Conservation (phyloP, 2,113 vertebrate genomes). For the Rhinichthys klamathensis region DNA sequence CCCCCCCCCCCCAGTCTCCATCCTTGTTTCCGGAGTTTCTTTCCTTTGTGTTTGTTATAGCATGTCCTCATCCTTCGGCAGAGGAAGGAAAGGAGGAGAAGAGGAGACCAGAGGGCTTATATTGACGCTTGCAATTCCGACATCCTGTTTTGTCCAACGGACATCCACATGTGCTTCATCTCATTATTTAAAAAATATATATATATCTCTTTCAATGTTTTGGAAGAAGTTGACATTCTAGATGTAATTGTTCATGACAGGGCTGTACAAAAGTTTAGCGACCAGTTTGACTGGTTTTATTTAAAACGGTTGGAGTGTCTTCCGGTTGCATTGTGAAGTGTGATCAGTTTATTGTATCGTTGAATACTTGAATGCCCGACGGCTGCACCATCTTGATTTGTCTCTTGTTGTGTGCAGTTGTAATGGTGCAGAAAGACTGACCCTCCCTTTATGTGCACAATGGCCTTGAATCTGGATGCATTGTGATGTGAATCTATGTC, state of each 20-base stretch:
- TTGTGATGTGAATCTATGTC: background rate
- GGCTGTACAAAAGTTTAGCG: background rate
- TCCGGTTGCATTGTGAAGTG: slow-evolving; percentile 13
- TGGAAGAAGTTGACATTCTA: background rate
- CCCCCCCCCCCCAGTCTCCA: background rate
- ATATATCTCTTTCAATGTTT: slow-evolving; percentile 2
- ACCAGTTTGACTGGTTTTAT: slow-evolving; percentile 29
- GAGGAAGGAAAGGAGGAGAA: slow-evolving; percentile 69
- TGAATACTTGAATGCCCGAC: slow-evolving; percentile 32
- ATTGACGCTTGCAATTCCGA: slow-evolving; percentile 57
- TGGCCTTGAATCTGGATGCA: background rate
- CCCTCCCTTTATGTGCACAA: background rate
- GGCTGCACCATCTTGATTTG: slow-evolving; percentile 31
- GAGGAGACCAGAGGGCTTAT: slow-evolving; percentile 63
- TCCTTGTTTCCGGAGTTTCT: slow-evolving; percentile 33
- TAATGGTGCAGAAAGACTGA: slow-evolving; percentile 34
- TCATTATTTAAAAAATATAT: background rate
- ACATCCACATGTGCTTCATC: slow-evolving; percentile 45
- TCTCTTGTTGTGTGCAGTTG: slow-evolving; percentile 43
- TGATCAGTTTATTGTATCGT: slow-evolving; percentile 26
- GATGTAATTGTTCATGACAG: background rate
- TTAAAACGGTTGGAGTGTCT: background rate
- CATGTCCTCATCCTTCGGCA: slow-evolving; percentile 64
- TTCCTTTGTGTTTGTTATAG: slow-evolving; percentile 41
- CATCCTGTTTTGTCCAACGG: slow-evolving; percentile 68